Conservation (phyloP, 2,888 invertebrate species). For the Drosophila gaucha region DNA sequence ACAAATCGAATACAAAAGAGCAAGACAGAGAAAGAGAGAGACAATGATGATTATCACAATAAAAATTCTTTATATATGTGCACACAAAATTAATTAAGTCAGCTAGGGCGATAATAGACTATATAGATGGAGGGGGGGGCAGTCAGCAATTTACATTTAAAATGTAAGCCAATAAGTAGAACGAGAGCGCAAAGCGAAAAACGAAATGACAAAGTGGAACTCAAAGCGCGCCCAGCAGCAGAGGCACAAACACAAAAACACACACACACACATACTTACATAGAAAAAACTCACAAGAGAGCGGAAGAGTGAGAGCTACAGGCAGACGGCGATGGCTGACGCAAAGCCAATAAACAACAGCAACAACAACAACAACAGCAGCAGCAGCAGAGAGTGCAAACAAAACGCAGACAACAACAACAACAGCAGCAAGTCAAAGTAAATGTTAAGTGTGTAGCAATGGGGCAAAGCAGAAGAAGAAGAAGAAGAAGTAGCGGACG, state of each 20-base stretch:
- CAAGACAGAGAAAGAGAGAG: background rate
- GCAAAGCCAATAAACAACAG: constrained; percentile 46
- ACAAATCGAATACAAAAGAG: constrained; percentile 17
- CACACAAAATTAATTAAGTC: constrained; percentile 59
- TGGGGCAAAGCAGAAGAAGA: constrained; percentile 29
- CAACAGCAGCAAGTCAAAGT: constrained; percentile 34
- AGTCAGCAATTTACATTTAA: constrained; percentile 58
- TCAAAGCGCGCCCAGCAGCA: constrained; percentile 28
- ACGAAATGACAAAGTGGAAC: constrained; percentile 38
- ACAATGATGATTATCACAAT: constrained; percentile 20
- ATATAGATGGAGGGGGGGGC: constrained; percentile 7
- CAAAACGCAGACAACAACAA: constrained; percentile 28
- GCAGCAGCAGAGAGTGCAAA: constrained; percentile 35
- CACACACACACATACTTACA: constrained; percentile 1
- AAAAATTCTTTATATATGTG: constrained; percentile 22
- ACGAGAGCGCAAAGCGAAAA: constrained; percentile 40
- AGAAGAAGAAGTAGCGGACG: constrained; percentile 12
- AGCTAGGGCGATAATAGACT: constrained; percentile 41
- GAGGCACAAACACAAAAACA: background rate
- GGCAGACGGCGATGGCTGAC: constrained; percentile 35
- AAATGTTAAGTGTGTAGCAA: constrained; percentile 37
- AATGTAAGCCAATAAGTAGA: constrained; percentile 61
- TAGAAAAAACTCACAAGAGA: background rate
- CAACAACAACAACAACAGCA: constrained; percentile 18
- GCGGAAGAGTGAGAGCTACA: constrained; percentile 12